Evolutionary conservation across 2,888 invertebrate species (phyloP).

Genomic region (Sussaba pulchella): DNA sequence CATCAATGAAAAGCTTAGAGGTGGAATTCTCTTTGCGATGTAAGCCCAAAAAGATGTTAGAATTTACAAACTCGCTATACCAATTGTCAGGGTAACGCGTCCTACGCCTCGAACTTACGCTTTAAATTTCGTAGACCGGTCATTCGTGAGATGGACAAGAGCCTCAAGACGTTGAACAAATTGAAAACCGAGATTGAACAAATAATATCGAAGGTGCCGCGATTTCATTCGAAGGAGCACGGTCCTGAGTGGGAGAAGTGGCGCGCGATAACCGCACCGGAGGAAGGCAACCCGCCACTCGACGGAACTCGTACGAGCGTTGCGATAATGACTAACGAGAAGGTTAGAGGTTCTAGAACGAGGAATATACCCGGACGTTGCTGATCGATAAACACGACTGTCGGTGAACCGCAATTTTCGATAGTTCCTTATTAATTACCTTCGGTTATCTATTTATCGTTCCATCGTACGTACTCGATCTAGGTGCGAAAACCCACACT

Average conservation of each 20-base stretch:
- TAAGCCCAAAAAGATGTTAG: slow-evolving; percentile 60
- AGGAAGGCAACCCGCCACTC: slow-evolving; percentile 9
- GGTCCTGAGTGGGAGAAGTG: slow-evolving; percentile 21
- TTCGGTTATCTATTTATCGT: too few relatives aligned
- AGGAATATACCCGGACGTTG: slow-evolving; percentile 60
- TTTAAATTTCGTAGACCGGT: slow-evolving; percentile 60
- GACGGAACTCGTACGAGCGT: slow-evolving; percentile 53
- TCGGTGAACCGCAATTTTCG: slow-evolving; percentile 63
- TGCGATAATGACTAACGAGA: slow-evolving; percentile 61
- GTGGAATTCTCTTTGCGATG: slow-evolving; percentile 73
- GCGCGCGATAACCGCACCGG: slow-evolving; percentile 5
- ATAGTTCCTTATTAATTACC: slow-evolving; percentile 46
- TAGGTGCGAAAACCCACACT: too few relatives aligned
- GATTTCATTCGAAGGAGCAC: slow-evolving; percentile 25
- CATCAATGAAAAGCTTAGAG: slow-evolving; percentile 63
- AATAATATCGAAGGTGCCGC: slow-evolving; percentile 35
- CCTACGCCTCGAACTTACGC: too few relatives aligned
- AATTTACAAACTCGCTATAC: too few relatives aligned
- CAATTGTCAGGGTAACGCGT: too few relatives aligned
- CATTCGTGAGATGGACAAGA: slow-evolving; percentile 72
- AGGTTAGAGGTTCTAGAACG: slow-evolving; percentile 54
- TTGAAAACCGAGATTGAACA: slow-evolving; percentile 58
- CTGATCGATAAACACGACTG: slow-evolving; percentile 60
- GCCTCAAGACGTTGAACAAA: slow-evolving; percentile 61
- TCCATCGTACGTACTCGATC: too few relatives aligned